Evolutionary conservation across 2,113 vertebrate genomes (phyloP).

Genomic region (Megalops atlanticus): DNA sequence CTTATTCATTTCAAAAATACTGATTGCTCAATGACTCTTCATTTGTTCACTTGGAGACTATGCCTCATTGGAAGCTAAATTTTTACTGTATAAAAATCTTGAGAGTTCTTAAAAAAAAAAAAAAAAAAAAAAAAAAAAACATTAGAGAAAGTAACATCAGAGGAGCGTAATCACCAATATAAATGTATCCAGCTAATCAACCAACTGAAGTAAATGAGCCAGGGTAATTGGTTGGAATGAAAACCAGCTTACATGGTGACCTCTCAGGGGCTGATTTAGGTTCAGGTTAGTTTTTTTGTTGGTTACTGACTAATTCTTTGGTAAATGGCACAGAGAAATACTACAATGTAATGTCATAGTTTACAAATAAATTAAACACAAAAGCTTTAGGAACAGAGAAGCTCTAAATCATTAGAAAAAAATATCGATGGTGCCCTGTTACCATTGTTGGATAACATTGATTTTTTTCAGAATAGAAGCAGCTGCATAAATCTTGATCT

Average conservation of each 20-base stretch:
- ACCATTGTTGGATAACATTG: neutral
- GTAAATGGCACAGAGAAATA: neutral
- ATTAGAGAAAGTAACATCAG: neutral
- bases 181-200: neutral
- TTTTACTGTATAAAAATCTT: neutral
- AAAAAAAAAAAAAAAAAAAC: neutral
- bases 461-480: conserved; percentile 11
- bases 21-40: too few relatives aligned
- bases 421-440: neutral
- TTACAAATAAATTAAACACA: neutral
- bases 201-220: neutral
- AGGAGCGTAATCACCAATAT: neutral
- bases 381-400: neutral
- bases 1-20: too few relatives aligned
- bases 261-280: neutral
- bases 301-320: neutral
- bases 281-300: neutral
- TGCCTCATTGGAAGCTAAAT: too few relatives aligned
- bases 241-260: conserved; percentile 2
- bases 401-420: neutral
- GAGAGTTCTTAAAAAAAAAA: neutral
- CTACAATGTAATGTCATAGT: neutral
- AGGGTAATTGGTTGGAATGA: neutral
- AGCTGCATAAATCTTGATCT: conserved; percentile 26
- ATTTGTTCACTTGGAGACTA: too few relatives aligned